Evolutionary conservation across 1,140 invertebrate species (phyloP).

Genomic region (Caligus rogercresseyi): DNA sequence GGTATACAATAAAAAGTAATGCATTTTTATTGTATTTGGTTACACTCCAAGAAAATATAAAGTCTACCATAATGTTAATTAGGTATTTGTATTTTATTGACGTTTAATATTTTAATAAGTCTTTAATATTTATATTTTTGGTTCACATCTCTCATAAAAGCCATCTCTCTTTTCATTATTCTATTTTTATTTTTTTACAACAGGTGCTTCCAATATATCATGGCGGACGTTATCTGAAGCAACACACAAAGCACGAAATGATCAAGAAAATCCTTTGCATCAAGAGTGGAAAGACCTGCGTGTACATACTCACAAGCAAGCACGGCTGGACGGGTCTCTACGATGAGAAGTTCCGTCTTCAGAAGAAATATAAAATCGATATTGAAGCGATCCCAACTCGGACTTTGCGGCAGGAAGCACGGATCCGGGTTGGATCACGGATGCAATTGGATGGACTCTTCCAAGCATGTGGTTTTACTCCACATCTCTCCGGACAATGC

Average conservation of each 20-base stretch:
- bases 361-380: conserved; percentile 17
- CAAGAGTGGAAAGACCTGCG: background rate
- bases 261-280: conserved; percentile 11
- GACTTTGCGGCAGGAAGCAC: conserved; percentile 11
- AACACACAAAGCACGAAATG: conserved; percentile 8
- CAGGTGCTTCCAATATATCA: background rate
- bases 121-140: no score
- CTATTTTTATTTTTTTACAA: background rate
- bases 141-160: no score
- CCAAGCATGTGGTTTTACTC: conserved; percentile 14
- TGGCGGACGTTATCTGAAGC: background rate
- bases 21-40: no score
- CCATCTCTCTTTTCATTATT: background rate
- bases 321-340: conserved; percentile 13
- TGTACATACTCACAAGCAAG: conserved; percentile 18
- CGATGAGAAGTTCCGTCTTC: conserved; percentile 14
- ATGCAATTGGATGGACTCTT: conserved; percentile 11
- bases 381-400: conserved; percentile 19
- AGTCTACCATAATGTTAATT: no score
- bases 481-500: conserved; percentile 16
- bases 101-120: no score
- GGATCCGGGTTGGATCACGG: conserved; percentile 20
- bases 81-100: no score
- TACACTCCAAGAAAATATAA: no score
- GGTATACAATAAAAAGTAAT: no score